phyloP scores from a whole-genome alignment of 2,888 invertebrate genomes.

The Eupeodes luniger region DNA sequence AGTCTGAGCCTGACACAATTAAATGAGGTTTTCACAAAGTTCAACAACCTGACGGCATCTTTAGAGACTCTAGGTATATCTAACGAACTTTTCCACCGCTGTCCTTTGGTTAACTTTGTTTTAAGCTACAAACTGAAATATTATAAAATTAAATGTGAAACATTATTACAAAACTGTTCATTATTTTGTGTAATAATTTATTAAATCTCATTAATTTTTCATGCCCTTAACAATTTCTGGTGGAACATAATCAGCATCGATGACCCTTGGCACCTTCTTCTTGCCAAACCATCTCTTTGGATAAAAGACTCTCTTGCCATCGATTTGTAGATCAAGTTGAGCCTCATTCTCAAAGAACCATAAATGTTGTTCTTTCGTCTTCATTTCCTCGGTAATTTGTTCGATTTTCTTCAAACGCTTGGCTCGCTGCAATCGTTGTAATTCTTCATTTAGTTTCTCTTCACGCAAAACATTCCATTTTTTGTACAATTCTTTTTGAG shows the following conservation, averaged over 20 bases:
- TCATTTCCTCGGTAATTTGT: slow-evolving; percentile 84
- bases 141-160: background rate
- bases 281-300: slow-evolving; percentile 84
- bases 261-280: slow-evolving; percentile 84
- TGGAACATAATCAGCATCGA: slow-evolving; percentile 89
- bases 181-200: background rate
- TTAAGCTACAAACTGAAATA: too few relatives aligned
- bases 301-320: slow-evolving; percentile 85
- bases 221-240: slow-evolving; percentile 86
- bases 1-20: too few relatives aligned
- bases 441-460: slow-evolving; percentile 86
- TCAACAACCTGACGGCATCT: too few relatives aligned
- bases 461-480: slow-evolving; percentile 87
- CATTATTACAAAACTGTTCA: background rate
- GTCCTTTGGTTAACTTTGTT: too few relatives aligned
- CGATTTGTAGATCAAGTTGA: slow-evolving; percentile 89
- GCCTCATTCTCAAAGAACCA: slow-evolving; percentile 94
- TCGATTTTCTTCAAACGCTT: slow-evolving; percentile 86
- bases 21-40: too few relatives aligned
- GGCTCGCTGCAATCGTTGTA: slow-evolving; percentile 84
- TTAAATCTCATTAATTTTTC: background rate
- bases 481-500: slow-evolving; percentile 85
- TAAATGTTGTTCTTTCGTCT: slow-evolving; percentile 87
- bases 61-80: too few relatives aligned
- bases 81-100: too few relatives aligned